Evolutionary conservation across 1,140 invertebrate genomes (phyloP).

Genomic region (Tetragonula clypearis): DNA sequence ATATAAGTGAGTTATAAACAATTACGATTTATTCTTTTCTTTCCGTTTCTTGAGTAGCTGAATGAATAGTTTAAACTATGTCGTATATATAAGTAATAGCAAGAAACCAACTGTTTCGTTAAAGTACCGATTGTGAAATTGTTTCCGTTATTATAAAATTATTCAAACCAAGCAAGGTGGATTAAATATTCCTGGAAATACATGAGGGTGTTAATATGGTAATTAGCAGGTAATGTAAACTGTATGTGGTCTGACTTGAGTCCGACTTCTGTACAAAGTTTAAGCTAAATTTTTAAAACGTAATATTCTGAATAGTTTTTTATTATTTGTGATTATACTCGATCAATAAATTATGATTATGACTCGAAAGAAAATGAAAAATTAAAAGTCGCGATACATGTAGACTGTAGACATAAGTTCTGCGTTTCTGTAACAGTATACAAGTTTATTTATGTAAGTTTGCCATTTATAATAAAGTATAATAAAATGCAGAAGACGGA

Average conservation of each 20-base stretch:
- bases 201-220: slow-evolving; percentile 48
- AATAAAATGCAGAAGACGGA: slow-evolving; percentile 68
- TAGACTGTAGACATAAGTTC: slow-evolving; percentile 78
- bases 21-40: slow-evolving; percentile 10
- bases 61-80: slow-evolving; percentile 11
- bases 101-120: slow-evolving; percentile 27
- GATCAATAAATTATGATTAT: neutral
- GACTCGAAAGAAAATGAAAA: slow-evolving; percentile 12
- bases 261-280: slow-evolving; percentile 45
- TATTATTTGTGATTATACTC: slow-evolving; percentile 17
- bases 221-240: slow-evolving; percentile 57
- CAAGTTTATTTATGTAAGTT: slow-evolving; percentile 79
- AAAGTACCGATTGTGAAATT: slow-evolving; percentile 26
- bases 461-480: slow-evolving; percentile 80
- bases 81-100: slow-evolving; percentile 14
- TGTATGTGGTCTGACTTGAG: slow-evolving; percentile 24
- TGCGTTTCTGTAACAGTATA: slow-evolving; percentile 78
- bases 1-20: slow-evolving; percentile 33
- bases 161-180: slow-evolving; percentile 25
- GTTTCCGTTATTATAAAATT: slow-evolving; percentile 22
- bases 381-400: slow-evolving; percentile 64
- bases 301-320: slow-evolving; percentile 7
- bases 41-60: slow-evolving; percentile 16
- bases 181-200: slow-evolving; percentile 53
- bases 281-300: slow-evolving; percentile 17